Percentiles rank a stretch among this genome's conserved stretches.
phyloP scores from a whole-genome alignment of 1,140 invertebrate species.

The Thrips palmi region DNA sequence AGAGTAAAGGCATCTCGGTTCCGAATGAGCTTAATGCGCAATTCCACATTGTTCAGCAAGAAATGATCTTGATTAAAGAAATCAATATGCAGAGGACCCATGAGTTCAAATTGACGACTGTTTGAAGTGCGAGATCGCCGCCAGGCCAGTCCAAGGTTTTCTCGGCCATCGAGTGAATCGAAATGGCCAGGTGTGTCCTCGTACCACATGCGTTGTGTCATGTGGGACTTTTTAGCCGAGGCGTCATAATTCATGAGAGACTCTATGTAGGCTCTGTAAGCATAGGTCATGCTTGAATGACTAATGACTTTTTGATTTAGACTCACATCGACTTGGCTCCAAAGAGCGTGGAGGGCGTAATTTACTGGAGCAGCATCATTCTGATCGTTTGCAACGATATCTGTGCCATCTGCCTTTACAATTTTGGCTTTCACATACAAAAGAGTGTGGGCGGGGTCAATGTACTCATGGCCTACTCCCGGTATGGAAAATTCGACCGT shows the following conservation, averaged over 20 bases:
- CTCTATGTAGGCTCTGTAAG: constrained; percentile 26
- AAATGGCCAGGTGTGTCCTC: constrained; percentile 16
- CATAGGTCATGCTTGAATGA: constrained; percentile 23
- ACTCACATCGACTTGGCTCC: constrained; percentile 23
- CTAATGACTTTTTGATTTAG: constrained; percentile 26
- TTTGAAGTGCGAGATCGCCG: constrained; percentile 15
- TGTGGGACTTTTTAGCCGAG: constrained; percentile 22
- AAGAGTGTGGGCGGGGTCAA: constrained; percentile 22
- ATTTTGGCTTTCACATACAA: constrained; percentile 20
- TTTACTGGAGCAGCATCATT: constrained; percentile 18
- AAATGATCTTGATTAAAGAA: constrained; percentile 24
- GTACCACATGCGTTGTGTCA: constrained; percentile 18
- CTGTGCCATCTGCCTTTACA: constrained; percentile 14
- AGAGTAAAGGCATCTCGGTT: constrained; percentile 21
- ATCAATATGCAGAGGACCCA: constrained; percentile 12
- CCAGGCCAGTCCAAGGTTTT: constrained; percentile 17
- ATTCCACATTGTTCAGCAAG: constrained; percentile 22
- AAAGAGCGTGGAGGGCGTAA: constrained; percentile 24
- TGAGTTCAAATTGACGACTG: constrained; percentile 16
- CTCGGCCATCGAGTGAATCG: constrained; percentile 16
- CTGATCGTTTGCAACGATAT: constrained; percentile 9
- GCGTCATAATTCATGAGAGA: constrained; percentile 22
- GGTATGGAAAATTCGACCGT: constrained; percentile 24
- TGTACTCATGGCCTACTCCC: constrained; percentile 21
- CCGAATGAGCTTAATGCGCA: constrained; percentile 19